Evolutionary conservation across 2,113 vertebrate genomes (phyloP).

Genomic region (Phylloscopus trochiloides): DNA sequence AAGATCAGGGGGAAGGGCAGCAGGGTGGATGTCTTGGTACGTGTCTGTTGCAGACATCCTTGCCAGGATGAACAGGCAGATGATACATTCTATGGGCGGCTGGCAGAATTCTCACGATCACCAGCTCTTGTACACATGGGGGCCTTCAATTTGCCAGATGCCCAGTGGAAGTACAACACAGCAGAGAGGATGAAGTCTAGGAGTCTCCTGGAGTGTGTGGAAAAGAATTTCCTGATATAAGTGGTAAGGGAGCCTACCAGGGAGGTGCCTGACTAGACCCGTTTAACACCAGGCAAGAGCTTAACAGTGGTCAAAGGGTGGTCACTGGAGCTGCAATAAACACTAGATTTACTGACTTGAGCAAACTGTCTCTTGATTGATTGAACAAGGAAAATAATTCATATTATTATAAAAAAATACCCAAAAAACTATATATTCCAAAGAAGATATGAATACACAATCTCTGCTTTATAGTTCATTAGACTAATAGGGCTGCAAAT

Average conservation of each 20-base stretch:
- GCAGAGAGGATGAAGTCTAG: background rate
- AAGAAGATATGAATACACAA: background rate
- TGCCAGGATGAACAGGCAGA: rapidly evolving
- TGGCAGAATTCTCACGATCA: rapidly evolving
- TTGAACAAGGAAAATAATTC: background rate
- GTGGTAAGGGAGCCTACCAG: background rate
- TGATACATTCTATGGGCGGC: background rate
- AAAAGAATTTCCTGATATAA: background rate
- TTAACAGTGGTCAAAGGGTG: background rate
- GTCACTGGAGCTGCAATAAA: background rate
- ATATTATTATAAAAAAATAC: background rate
- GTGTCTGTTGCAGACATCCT: background rate
- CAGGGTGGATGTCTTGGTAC: background rate
- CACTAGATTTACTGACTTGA: background rate
- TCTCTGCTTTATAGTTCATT: background rate
- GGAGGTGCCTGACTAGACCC: background rate
- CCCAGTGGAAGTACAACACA: background rate
- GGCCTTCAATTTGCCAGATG: background rate
- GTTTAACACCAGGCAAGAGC: background rate
- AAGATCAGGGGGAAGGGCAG: background rate
- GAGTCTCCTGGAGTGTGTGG: no score
- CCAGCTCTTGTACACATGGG: background rate
- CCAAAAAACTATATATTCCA: background rate
- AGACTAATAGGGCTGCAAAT: background rate
- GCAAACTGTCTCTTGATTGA: background rate